A percentile compares a stretch with the other conserved stretches of the same genome.
phyloP scores from a whole-genome alignment of 2,888 invertebrate genomes.

The Oscheius sp. region DNA sequence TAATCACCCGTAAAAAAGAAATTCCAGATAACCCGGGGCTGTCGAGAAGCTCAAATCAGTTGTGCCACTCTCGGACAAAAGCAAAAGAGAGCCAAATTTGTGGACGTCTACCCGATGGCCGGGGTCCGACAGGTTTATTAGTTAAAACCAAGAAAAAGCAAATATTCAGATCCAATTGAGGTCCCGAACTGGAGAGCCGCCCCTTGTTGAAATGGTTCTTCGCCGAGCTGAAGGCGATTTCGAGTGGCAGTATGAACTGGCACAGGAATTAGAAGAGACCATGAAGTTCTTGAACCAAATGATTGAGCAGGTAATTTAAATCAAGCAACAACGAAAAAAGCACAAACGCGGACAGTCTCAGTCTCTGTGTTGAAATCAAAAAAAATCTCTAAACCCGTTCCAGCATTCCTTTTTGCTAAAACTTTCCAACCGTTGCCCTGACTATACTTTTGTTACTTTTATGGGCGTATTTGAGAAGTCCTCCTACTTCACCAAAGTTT shows the following conservation, averaged over 20 bases:
- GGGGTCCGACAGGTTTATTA: conserved; percentile 19
- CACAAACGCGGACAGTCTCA: neutral
- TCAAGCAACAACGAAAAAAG: no score
- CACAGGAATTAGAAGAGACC: conserved; percentile 12
- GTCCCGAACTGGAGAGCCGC: neutral
- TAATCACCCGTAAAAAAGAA: neutral
- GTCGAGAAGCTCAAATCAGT: conserved; percentile 21
- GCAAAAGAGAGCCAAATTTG: conserved; percentile 25
- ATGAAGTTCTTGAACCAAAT: conserved; percentile 24
- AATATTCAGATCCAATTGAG: conserved; percentile 17
- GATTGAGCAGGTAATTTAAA: neutral
- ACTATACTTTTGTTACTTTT: no score
- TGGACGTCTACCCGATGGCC: conserved; percentile 33
- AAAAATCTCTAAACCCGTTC: no score
- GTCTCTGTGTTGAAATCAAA: neutral
- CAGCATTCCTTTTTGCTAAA: no score
- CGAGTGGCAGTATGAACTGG: conserved; percentile 13
- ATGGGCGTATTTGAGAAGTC: no score
- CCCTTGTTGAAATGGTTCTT: conserved; percentile 13
- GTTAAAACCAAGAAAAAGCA: neutral
- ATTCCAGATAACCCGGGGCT: conserved; percentile 22
- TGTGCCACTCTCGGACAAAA: conserved; percentile 14
- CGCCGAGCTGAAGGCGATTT: conserved; percentile 8
- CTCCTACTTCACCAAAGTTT: no score
- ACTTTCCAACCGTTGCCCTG: no score